Conservation (phyloP, 64 coral and sea anemone genomes). For the Dendronephthya gigantea region DNA sequence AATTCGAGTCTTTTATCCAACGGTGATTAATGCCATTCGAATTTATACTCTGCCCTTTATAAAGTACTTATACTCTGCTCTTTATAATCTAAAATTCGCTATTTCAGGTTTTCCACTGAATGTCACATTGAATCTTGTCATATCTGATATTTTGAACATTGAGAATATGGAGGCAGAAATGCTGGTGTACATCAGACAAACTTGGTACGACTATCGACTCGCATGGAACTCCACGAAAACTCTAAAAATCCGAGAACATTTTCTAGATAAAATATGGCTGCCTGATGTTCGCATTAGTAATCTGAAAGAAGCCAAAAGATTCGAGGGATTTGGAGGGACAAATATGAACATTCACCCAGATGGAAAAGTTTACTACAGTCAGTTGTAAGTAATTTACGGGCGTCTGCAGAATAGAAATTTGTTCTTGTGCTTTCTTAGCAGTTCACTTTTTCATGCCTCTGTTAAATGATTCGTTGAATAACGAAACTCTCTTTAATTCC, state of each 20-base stretch:
- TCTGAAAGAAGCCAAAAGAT: background rate
- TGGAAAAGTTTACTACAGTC: background rate
- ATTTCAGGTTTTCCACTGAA: background rate
- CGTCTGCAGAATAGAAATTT: background rate
- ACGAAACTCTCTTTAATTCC: too few species aligned
- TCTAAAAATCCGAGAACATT: background rate
- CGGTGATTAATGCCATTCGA: background rate
- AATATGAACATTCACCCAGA: background rate
- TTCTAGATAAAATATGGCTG: background rate
- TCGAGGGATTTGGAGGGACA: background rate
- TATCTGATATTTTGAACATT: background rate
- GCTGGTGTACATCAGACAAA: background rate
- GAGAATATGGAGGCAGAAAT: background rate
- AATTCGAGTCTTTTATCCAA: background rate
- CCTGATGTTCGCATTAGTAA: background rate
- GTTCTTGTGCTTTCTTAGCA: too few species aligned
- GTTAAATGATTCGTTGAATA: too few species aligned
- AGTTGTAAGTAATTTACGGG: background rate
- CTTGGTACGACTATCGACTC: background rate
- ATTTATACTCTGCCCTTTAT: too few species aligned
- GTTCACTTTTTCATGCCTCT: too few species aligned
- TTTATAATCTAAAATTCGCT: background rate
- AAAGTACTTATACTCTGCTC: too few species aligned
- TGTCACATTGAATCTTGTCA: background rate
- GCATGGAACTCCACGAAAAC: background rate